Percentiles rank a stretch among this genome's conserved stretches.
These are phyloP conservation scores for Crambe crambe DNA, from an alignment of 37 sponge, comb jelly and placozoan genomes.

Conservation along the genomic window DNA sequence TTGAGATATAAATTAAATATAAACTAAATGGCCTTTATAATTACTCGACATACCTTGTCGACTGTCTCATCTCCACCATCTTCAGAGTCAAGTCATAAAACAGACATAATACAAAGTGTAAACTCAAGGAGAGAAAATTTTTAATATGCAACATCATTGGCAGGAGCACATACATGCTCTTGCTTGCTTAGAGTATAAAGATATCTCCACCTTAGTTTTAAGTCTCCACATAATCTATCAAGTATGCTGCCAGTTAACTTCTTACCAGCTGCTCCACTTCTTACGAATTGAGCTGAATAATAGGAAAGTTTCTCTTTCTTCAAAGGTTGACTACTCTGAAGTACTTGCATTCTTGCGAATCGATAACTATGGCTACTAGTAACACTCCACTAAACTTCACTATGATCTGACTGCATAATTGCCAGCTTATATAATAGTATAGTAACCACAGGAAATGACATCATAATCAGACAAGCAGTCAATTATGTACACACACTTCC, in stretches of 20 bases:
- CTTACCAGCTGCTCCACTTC: neutral
- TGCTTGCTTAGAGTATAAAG: neutral
- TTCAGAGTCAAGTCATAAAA: neutral
- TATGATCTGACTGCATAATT: too few species aligned
- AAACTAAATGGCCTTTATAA: too few species aligned
- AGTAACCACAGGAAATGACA: too few species aligned
- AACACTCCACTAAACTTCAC: too few species aligned
- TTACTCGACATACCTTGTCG: slow-evolving; percentile 2
- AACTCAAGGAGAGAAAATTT: neutral
- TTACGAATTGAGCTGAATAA: slow-evolving; percentile 24
- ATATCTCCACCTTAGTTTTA: neutral
- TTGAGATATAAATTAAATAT: too few species aligned
- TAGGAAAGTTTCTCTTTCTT: slow-evolving; percentile 12
- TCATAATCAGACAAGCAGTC: too few species aligned
- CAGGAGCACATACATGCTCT: neutral
- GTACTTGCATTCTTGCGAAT: neutral
- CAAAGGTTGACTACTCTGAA: neutral
- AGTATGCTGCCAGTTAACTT: neutral
- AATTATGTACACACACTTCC: too few species aligned
- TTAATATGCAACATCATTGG: too few species aligned
- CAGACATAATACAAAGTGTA: too few species aligned
- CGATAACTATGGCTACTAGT: too few species aligned
- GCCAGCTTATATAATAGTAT: too few species aligned
- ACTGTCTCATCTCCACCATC: slow-evolving; percentile 2
- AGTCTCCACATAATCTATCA: neutral